These are phyloP conservation scores for Entomyzon cyanotis DNA, from an alignment of 2,113 vertebrate species.

Conservation along the genomic window DNA sequence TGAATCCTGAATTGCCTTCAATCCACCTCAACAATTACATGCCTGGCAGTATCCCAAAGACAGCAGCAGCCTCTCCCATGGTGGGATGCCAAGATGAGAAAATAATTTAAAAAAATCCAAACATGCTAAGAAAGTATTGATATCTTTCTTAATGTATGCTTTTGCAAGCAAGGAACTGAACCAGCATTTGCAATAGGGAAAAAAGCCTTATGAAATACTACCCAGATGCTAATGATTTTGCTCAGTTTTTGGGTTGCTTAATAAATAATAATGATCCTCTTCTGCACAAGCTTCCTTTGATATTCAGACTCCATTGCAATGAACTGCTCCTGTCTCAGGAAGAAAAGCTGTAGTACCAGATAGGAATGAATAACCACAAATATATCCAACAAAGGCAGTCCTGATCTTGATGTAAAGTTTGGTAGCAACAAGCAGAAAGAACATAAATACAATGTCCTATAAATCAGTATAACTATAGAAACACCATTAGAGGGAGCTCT, in stretches of 20 bases:
- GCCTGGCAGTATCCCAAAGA: background rate
- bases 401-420: background rate
- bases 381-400: background rate
- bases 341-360: background rate
- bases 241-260: background rate
- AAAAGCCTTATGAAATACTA: background rate
- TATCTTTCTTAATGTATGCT: background rate
- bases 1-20: background rate
- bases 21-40: background rate
- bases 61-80: background rate
- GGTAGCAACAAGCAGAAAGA: background rate
- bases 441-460: too few relatives aligned
- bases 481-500: conserved; percentile 65
- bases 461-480: background rate
- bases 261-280: background rate
- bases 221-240: background rate
- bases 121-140: background rate
- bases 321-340: background rate
- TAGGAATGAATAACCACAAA: background rate
- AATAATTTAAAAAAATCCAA: background rate
- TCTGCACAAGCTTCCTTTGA: background rate
- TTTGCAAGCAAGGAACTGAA: background rate
- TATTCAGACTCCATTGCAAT: background rate
- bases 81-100: background rate
- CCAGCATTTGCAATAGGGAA: background rate